Percentiles rank a stretch among this genome's conserved stretches.
Conservation (phyloP, 1,140 invertebrate species). For the Philopotamus ludificatus region DNA sequence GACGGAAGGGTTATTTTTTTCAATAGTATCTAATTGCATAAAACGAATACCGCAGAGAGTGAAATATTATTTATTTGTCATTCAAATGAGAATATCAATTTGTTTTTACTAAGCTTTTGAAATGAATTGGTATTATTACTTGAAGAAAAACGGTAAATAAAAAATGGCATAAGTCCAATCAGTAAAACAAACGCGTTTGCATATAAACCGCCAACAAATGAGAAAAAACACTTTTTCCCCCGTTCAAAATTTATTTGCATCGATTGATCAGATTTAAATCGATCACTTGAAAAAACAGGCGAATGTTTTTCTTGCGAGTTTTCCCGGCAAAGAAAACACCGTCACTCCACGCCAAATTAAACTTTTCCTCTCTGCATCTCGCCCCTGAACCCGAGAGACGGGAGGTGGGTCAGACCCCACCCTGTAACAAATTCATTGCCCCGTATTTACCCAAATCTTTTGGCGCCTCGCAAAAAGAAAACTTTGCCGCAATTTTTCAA, state of each 20-base stretch:
- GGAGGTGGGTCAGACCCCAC: not conserved
- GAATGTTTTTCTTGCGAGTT: conserved; percentile 16
- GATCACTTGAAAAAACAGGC: conserved; percentile 16
- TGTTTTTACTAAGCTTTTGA: no score
- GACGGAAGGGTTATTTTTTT: no score
- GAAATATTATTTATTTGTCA: no score
- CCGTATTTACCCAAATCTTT: conserved; percentile 35
- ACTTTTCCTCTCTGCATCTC: conserved; percentile 28
- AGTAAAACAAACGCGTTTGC: not conserved
- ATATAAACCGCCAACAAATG: conserved; percentile 9
- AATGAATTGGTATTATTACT: no score
- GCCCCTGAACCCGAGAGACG: conserved; percentile 1
- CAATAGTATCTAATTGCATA: no score
- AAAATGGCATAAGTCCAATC: no score
- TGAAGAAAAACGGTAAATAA: no score
- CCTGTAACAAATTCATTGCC: conserved; percentile 30
- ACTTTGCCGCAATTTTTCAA: conserved; percentile 19
- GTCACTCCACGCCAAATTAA: conserved; percentile 6
- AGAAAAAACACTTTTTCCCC: not conserved
- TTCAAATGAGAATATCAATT: no score
- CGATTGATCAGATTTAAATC: no score
- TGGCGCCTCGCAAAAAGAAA: conserved; percentile 22
- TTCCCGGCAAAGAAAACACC: not conserved
- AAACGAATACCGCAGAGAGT: no score
- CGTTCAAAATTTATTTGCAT: no score